phyloP scores from a whole-genome alignment of 2,797 vertebrate species.

The Coreius guichenoti region DNA sequence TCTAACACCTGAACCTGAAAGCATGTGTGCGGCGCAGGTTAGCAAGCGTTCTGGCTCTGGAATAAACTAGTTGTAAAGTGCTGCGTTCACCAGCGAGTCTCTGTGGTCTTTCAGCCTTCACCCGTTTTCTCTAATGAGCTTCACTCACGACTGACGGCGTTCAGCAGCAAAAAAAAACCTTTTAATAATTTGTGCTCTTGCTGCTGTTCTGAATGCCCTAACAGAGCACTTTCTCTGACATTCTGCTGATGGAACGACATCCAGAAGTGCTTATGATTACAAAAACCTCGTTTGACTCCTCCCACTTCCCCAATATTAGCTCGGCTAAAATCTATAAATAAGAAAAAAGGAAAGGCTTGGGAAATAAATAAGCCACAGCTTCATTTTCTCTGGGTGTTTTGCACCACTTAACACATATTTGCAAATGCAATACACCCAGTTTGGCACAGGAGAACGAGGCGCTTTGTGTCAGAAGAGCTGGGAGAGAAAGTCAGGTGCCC shows the following conservation, averaged over 20 bases:
- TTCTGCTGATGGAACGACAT: conserved; percentile 63
- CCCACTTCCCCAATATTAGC: conserved; percentile 59
- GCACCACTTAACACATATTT: not conserved
- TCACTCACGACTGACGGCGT: conserved; percentile 51
- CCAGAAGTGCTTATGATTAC: conserved; percentile 63
- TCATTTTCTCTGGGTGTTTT: not conserved
- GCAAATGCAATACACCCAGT: not conserved
- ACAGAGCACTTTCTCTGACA: conserved; percentile 55
- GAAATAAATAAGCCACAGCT: conserved; percentile 45
- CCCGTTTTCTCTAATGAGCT: conserved; percentile 56
- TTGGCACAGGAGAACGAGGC: not conserved
- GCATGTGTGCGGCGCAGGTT: not conserved
- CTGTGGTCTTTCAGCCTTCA: conserved; percentile 54
- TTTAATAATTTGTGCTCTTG: conserved; percentile 62
- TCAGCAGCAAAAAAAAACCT: conserved; percentile 40
- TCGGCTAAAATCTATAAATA: conserved; percentile 52
- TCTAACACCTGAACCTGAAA: not conserved
- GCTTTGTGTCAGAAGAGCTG: conserved; percentile 80
- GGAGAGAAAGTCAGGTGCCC: conserved; percentile 82
- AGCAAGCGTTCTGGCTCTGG: not conserved
- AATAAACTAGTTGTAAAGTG: conserved; percentile 45
- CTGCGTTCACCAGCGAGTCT: conserved; percentile 56
- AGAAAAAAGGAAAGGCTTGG: not conserved
- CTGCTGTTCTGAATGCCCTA: conserved; percentile 57
- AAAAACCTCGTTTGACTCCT: conserved; percentile 54